Conservation (phyloP, 1,140 invertebrate species). For the Cydia fagiglandana region DNA sequence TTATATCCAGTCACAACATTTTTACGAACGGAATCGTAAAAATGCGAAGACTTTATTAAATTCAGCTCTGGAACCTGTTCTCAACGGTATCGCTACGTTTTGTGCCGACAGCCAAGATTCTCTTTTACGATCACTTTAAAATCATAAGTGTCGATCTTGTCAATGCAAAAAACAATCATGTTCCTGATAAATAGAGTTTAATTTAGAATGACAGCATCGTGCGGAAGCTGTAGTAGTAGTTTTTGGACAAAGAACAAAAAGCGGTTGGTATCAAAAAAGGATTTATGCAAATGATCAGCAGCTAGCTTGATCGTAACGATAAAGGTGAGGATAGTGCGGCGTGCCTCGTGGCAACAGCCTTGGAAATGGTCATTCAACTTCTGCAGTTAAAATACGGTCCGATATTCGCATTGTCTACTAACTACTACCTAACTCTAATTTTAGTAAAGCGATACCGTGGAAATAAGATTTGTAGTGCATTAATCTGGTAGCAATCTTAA, state of each 20-base stretch:
- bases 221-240: background rate
- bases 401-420: background rate
- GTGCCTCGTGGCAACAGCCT: conserved; percentile 13
- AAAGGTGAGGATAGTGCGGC: background rate
- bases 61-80: conserved; percentile 39
- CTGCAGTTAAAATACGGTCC: conserved; percentile 1
- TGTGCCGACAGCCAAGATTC: background rate
- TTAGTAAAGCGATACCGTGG: conserved; percentile 1
- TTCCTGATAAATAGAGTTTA: background rate
- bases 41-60: conserved; percentile 54
- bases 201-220: background rate
- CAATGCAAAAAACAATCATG: background rate
- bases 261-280: conserved; percentile 34
- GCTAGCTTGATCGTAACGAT: conserved; percentile 10
- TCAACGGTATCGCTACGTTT: background rate
- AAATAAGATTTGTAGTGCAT: background rate
- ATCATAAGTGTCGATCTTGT: background rate
- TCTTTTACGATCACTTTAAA: conserved; percentile 21
- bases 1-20: conserved; percentile 40
- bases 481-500: background rate
- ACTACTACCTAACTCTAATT: too few relatives aligned
- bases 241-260: background rate
- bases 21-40: conserved; percentile 55
- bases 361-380: conserved; percentile 20
- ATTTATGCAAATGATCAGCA: conserved; percentile 25